Base-by-base conservation (phyloP, 2,888 invertebrate species). In the Bellardia pandia region DNA sequence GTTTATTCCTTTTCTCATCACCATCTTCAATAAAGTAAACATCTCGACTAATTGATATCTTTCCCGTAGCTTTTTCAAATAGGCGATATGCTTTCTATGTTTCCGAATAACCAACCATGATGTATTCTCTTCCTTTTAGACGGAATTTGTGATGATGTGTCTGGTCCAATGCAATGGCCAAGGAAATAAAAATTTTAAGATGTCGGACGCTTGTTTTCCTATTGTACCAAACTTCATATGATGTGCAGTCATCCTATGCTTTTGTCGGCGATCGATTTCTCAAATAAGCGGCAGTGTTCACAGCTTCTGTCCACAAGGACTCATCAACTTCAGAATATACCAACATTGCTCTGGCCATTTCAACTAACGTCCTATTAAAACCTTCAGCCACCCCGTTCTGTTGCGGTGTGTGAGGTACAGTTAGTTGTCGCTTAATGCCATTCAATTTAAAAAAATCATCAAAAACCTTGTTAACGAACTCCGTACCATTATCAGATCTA, bases 271-370 rank as follows among this genome's bases (percentile, higher is more conserved):
- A 64, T 45, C 85, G 66, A 30, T 88, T 85, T 30, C 86, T 81
- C 16, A 88, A 62, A 68, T 89, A 86, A 30, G 64, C 77, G 8
- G 89, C 80, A 51, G 88, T 89, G 7, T 84, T 83, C 6, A 86
- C 68, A 33, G 88, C 89, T 23, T 89, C 88, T 30, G 77, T 89
- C 78, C 90, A 90, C 14, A 58, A 58, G 11, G 8, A n/a, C 40
- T 88, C 91, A 89, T 45, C 89, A 14, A 91, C 40, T 6, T 79
- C 85, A 37, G 89, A 64, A 37, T 89, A 76, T 1, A 88, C 53
- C 13, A 92, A 60, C 89, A 92, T 90, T 13, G 89, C 83, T 33
- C 91, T 88, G 2, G 91, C 90, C 80, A 89, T 88, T 69, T 91
- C 90, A n/a, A 91, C 62, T 14, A 85, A n/a, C 2, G 80, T 74